Evolutionary conservation across 2,113 vertebrate genomes (phyloP).

Genomic region (Prinia subflava): DNA sequence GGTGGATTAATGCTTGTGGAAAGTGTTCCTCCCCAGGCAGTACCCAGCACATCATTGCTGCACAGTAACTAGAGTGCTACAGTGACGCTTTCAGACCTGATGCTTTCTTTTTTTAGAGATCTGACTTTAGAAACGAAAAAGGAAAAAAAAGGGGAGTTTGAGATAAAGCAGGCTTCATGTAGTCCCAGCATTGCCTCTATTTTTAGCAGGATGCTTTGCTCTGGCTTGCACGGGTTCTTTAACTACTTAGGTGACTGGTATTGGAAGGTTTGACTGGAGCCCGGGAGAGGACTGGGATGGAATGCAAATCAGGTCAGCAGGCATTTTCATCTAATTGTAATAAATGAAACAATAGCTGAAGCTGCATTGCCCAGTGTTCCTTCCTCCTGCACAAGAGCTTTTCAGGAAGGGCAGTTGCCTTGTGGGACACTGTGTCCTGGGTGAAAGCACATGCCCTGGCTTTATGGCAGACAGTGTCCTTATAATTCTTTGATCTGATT

Average conservation of each 20-base stretch:
- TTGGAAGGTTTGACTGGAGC: conserved; percentile 13
- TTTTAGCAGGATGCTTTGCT: conserved; percentile 56
- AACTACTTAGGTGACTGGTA: conserved; percentile 24
- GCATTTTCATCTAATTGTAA: conserved; percentile 23
- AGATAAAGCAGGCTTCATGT: conserved; percentile 44
- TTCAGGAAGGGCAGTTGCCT: conserved; percentile 40
- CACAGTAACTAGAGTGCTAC: neutral
- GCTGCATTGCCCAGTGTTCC: neutral
- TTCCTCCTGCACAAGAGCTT: conserved; percentile 10
- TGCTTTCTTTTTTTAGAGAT: conserved; percentile 47
- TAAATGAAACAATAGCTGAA: neutral
- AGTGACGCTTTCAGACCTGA: conserved; percentile 4
- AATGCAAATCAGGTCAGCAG: conserved; percentile 32
- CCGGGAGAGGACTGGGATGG: neutral
- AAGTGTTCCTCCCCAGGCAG: neutral
- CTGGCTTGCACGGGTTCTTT: conserved; percentile 23
- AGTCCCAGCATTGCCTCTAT: conserved; percentile 46
- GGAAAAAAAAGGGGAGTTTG: neutral
- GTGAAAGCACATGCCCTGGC: conserved; percentile 50
- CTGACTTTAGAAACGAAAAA: conserved; percentile 35
- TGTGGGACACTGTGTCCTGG: conserved; percentile 34
- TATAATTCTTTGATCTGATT: conserved; percentile 71
- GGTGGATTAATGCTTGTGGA: conserved; percentile 21
- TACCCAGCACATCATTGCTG: neutral
- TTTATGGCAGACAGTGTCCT: conserved; percentile 56